Evolutionary conservation across 2,888 invertebrate species (phyloP).

Genomic region (Eledona agricola): DNA sequence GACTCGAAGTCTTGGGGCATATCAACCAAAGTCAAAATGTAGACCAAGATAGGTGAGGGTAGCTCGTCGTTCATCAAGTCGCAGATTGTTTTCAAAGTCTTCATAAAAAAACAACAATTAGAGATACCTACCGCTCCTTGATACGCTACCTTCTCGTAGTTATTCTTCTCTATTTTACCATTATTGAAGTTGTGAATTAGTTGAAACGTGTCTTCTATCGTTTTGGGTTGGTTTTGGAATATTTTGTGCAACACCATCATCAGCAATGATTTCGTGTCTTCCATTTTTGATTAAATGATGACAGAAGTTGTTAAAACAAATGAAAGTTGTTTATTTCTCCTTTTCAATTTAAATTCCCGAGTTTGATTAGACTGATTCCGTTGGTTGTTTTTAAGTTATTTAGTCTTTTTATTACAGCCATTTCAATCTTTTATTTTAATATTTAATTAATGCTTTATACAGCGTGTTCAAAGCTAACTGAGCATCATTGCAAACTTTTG

Average conservation of each 20-base stretch:
- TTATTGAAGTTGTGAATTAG: constrained; percentile 56
- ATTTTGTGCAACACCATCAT: constrained; percentile 56
- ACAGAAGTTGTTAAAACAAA: constrained; percentile 4
- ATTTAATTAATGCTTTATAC: too few relatives aligned
- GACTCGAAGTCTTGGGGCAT: constrained; percentile 51
- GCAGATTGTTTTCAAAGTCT: constrained; percentile 56
- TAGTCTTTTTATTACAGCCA: too few relatives aligned
- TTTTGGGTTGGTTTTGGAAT: constrained; percentile 53
- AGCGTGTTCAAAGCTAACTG: too few relatives aligned
- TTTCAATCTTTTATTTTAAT: too few relatives aligned
- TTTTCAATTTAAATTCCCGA: neutral
- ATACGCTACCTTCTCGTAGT: constrained; percentile 55
- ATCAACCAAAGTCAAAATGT: constrained; percentile 58
- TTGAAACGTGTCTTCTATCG: constrained; percentile 54
- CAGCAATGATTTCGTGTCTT: constrained; percentile 55
- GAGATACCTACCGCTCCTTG: constrained; percentile 10
- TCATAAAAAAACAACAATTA: constrained; percentile 25
- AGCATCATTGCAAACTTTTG: too few relatives aligned
- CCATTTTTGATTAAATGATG: constrained; percentile 46
- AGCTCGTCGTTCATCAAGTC: constrained; percentile 56
- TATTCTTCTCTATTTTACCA: constrained; percentile 49
- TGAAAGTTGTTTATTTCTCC: constrained; percentile 1
- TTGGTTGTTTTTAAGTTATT: neutral
- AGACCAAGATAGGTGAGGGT: constrained; percentile 56
- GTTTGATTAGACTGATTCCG: neutral